phyloP scores from a whole-genome alignment of 2,797 vertebrate genomes.

The Myotis findleyi region DNA sequence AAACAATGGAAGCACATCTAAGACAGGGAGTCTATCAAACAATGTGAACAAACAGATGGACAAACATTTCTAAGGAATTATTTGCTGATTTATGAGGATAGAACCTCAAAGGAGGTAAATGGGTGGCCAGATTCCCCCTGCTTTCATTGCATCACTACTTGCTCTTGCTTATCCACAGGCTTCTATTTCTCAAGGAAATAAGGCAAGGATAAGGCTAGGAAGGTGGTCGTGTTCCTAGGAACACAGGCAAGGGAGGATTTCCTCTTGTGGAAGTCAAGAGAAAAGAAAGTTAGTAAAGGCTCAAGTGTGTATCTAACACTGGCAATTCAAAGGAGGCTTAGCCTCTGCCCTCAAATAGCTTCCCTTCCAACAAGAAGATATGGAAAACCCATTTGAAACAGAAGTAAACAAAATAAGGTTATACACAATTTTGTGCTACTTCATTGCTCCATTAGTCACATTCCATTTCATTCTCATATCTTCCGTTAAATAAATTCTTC shows the following conservation, averaged over 20 bases:
- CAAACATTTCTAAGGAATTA: neutral
- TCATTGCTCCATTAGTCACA: constrained; percentile 5
- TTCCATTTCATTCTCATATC: neutral
- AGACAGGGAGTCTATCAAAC: neutral
- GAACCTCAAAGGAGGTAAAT: neutral
- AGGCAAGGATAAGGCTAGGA: neutral
- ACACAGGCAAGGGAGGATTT: neutral
- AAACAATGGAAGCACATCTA: neutral
- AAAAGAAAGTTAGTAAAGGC: neutral
- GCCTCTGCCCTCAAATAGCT: neutral
- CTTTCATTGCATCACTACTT: neutral
- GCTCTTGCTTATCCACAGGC: neutral
- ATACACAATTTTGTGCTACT: neutral
- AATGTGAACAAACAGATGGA: neutral
- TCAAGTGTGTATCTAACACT: neutral
- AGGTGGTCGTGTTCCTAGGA: neutral
- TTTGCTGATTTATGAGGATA: neutral
- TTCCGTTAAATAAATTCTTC: neutral
- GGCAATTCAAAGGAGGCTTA: constrained; percentile 5
- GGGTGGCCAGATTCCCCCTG: neutral
- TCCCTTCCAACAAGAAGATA: neutral
- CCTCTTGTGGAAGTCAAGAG: neutral
- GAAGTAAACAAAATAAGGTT: neutral
- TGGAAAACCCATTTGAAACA: neutral
- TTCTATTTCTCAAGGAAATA: neutral